Conservation (phyloP, 2,797 vertebrate genomes). For the Anguilla megastoma region DNA sequence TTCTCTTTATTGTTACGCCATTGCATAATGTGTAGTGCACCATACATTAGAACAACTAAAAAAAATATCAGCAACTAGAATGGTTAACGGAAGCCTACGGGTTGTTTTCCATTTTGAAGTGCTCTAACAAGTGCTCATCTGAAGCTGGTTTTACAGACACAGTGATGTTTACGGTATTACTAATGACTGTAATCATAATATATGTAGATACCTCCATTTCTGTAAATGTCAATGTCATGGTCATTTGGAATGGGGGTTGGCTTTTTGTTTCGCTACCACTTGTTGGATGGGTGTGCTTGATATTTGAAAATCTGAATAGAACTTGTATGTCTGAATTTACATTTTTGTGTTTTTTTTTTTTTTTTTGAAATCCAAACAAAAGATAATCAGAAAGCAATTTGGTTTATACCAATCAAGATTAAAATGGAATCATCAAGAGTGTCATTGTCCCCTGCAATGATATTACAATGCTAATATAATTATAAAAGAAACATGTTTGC, state of each 20-base stretch:
- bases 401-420: slow-evolving; percentile 32
- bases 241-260: neutral
- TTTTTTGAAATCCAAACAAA: slow-evolving; percentile 6
- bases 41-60: slow-evolving; percentile 29
- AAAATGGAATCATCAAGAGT: slow-evolving; percentile 37
- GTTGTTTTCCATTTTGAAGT: slow-evolving; percentile 18
- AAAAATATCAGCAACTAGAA: slow-evolving; percentile 48
- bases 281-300: neutral
- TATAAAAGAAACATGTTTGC: slow-evolving; percentile 28
- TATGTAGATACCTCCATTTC: slow-evolving; percentile 13
- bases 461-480: slow-evolving; percentile 38
- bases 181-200: slow-evolving; percentile 32
- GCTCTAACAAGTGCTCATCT: slow-evolving; percentile 43
- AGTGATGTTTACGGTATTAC: slow-evolving; percentile 35
- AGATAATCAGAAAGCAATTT: slow-evolving; percentile 12
- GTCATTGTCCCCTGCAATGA: slow-evolving; percentile 36
- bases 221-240: slow-evolving; percentile 10
- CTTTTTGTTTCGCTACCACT: neutral
- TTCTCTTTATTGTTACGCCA: slow-evolving; percentile 34
- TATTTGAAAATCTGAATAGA: slow-evolving; percentile 10
- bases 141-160: slow-evolving; percentile 37
- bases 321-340: slow-evolving; percentile 2
- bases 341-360: neutral
- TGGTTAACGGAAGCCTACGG: slow-evolving; percentile 1
- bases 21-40: slow-evolving; percentile 39